Evolutionary conservation across 2,888 invertebrate genomes (phyloP).

Genomic region (Callimorpha dominula): DNA sequence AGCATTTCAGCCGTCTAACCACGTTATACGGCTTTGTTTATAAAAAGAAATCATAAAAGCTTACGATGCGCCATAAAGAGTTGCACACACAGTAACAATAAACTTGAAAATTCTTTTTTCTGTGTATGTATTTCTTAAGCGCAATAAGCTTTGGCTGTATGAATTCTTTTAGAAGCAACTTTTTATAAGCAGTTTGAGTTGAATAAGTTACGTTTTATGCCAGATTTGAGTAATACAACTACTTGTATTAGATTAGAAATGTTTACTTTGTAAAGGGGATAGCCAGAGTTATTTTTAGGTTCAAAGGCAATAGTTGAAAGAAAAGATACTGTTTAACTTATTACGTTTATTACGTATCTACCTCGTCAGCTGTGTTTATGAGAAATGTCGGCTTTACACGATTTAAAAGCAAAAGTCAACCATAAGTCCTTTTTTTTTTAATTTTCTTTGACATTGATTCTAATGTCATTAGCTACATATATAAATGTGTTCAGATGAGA

Average conservation of each 20-base stretch:
- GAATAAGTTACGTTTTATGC: conserved; percentile 33
- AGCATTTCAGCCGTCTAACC: conserved; percentile 24
- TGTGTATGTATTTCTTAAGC: conserved; percentile 33
- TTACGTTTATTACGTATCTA: too few relatives aligned
- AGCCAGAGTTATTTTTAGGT: conserved; percentile 8
- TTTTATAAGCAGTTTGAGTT: conserved; percentile 36
- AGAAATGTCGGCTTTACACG: too few relatives aligned
- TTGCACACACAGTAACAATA: conserved; percentile 49
- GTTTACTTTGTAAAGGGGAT: conserved; percentile 17
- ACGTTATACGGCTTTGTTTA: conserved; percentile 47
- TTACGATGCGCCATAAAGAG: conserved; percentile 56
- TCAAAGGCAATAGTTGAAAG: conserved; percentile 1
- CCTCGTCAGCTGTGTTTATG: too few relatives aligned
- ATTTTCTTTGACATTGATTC: too few relatives aligned
- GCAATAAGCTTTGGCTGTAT: conserved; percentile 41
- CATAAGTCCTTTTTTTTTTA: too few relatives aligned
- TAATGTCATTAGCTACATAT: too few relatives aligned
- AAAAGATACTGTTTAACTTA: neutral
- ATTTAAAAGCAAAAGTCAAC: too few relatives aligned
- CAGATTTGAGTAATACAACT: conserved; percentile 29
- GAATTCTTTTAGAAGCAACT: conserved; percentile 37
- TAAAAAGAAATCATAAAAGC: conserved; percentile 58
- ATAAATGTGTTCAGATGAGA: too few relatives aligned
- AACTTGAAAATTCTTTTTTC: conserved; percentile 47
- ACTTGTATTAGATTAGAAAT: conserved; percentile 16